A percentile compares a stretch with the other conserved stretches of the same genome.
Conservation (phyloP, 2,797 vertebrate species). For the Pipistrellus pygmaeus region DNA sequence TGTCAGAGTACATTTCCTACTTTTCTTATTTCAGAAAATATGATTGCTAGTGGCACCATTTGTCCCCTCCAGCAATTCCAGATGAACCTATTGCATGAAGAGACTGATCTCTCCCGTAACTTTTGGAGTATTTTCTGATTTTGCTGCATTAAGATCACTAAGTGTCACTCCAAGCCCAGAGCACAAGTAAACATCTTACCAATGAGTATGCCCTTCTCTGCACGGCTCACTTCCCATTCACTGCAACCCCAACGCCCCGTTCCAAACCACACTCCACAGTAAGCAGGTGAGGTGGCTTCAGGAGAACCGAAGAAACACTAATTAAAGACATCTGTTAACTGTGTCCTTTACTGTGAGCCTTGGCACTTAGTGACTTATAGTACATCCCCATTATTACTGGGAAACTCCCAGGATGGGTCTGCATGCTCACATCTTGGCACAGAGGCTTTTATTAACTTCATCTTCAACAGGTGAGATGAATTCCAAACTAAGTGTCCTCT, state of each 20-base stretch:
- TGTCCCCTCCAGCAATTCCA: not conserved
- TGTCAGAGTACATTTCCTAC: not conserved
- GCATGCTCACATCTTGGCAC: not conserved
- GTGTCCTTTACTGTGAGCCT: not conserved
- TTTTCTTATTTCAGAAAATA: slow-evolving; percentile 57
- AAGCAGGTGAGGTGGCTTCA: not conserved
- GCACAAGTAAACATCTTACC: slow-evolving; percentile 21
- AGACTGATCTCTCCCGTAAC: not conserved
- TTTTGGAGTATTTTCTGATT: slow-evolving; percentile 15
- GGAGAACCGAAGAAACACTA: not conserved
- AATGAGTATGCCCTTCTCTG: not conserved
- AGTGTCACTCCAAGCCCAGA: slow-evolving; percentile 29
- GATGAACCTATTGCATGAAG: not conserved
- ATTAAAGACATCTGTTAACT: not conserved
- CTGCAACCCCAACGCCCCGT: not conserved
- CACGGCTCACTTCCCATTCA: not conserved
- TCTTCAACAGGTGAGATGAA: slow-evolving; percentile 9
- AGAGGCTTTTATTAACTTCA: slow-evolving; percentile 43
- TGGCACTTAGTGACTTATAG: not conserved
- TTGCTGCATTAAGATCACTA: not conserved
- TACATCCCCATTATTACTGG: not conserved
- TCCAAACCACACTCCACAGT: not conserved
- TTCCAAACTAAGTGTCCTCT: slow-evolving; percentile 4
- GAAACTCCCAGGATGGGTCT: not conserved
- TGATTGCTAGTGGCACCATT: not conserved